Evolutionary conservation across 2,888 invertebrate genomes (phyloP).

Genomic region (Plagodis pulveraria): DNA sequence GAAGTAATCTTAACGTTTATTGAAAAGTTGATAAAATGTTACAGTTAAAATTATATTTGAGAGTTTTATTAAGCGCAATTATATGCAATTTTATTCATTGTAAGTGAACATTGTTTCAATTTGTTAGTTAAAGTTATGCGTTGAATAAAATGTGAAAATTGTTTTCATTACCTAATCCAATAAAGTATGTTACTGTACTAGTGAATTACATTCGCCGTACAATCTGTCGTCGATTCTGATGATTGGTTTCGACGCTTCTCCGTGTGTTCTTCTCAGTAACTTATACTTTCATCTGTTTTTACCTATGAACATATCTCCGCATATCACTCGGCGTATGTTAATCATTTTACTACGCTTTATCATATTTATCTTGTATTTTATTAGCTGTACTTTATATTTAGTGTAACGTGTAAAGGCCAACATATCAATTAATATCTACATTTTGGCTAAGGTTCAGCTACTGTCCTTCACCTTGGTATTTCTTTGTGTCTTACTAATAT

Average conservation of each 20-base stretch:
- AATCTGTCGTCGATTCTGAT: conserved; percentile 37
- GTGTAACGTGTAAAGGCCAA: conserved; percentile 67
- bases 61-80: conserved; percentile 84
- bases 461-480: conserved; percentile 44
- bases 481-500: conserved; percentile 24
- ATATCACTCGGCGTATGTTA: conserved; percentile 69
- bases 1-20: conserved; percentile 83
- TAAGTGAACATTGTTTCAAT: conserved; percentile 83
- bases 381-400: conserved; percentile 65
- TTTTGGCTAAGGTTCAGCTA: conserved; percentile 67
- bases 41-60: conserved; percentile 84
- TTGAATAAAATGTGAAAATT: conserved; percentile 69
- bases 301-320: conserved; percentile 68
- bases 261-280: conserved; percentile 29
- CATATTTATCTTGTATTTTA: conserved; percentile 64
- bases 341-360: conserved; percentile 68
- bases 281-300: conserved; percentile 19
- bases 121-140: conserved; percentile 85
- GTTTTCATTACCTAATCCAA: conserved; percentile 53
- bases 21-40: conserved; percentile 83
- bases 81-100: conserved; percentile 83
- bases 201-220: conserved; percentile 38
- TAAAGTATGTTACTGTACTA: conserved; percentile 28
- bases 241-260: conserved; percentile 27
- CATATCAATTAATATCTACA: conserved; percentile 72